phyloP scores from a whole-genome alignment of 2,797 vertebrate species.

The Petrocephalus schoutedeni region DNA sequence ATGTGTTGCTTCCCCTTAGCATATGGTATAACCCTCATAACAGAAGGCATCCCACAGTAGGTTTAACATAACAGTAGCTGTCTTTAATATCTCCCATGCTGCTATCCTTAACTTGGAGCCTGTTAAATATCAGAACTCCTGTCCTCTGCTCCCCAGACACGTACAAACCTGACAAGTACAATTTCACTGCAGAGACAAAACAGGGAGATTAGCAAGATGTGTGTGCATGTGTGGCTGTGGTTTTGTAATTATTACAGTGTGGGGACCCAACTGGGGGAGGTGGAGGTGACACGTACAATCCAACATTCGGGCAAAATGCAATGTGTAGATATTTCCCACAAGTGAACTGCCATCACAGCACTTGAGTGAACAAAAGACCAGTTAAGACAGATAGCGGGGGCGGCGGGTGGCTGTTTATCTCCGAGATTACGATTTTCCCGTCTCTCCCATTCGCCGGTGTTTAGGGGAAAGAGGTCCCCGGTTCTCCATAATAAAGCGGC shows the following conservation, averaged over 20 bases:
- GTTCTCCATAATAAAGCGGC: slow-evolving; percentile 19
- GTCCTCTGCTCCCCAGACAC: background rate
- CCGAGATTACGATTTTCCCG: slow-evolving; percentile 34
- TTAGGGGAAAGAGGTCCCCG: slow-evolving; percentile 23
- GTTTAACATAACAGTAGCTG: background rate
- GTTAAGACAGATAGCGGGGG: slow-evolving; percentile 52
- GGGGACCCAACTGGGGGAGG: background rate
- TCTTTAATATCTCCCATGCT: background rate
- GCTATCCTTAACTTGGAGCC: background rate
- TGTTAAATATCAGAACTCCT: background rate
- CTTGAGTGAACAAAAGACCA: slow-evolving; percentile 44
- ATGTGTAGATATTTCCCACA: slow-evolving; percentile 53
- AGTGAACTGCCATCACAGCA: slow-evolving; percentile 51
- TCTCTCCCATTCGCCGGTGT: slow-evolving; percentile 31
- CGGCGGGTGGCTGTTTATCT: slow-evolving; percentile 35
- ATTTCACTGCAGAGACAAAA: slow-evolving; percentile 56
- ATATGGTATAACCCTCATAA: background rate
- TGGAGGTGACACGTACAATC: slow-evolving; percentile 42
- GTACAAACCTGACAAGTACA: slow-evolving; percentile 43
- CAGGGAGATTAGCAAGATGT: slow-evolving; percentile 53
- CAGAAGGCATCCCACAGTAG: background rate
- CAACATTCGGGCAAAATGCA: slow-evolving; percentile 48
- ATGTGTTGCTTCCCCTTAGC: background rate
- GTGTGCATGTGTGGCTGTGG: background rate
- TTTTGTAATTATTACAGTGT: background rate